A percentile compares a stretch with the other conserved stretches of the same genome.
Conservation (phyloP, 2,113 vertebrate genomes). For the Podiceps cristatus region DNA sequence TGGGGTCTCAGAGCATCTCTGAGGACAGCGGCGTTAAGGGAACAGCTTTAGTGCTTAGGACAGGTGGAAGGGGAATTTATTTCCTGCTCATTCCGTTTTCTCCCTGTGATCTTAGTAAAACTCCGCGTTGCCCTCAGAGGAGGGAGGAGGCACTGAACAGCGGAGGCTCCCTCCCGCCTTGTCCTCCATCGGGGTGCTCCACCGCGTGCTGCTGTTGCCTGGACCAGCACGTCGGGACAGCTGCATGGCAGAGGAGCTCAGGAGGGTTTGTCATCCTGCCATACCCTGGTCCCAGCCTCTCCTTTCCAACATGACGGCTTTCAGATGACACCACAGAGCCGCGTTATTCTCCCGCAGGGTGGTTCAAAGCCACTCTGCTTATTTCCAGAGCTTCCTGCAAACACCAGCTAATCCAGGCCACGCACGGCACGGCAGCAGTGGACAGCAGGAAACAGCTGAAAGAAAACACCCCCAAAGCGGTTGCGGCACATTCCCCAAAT, state of each 20-base stretch:
- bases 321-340: not conserved
- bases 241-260: not conserved
- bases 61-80: not conserved
- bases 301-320: not conserved
- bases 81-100: not conserved
- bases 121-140: not conserved
- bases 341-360: accelerated
- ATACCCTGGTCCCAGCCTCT: not conserved
- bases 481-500: constrained; percentile 3
- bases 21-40: not conserved
- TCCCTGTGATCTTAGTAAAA: not conserved
- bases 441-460: constrained; percentile 24
- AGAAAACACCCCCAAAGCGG: not conserved
- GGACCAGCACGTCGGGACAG: not conserved
- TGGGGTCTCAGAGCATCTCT: not conserved
- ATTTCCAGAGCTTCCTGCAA: not conserved
- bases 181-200: not conserved
- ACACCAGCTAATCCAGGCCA: not conserved
- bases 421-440: not conserved
- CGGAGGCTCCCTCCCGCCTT: not conserved
- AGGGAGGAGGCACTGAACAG: not conserved
- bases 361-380: not conserved
- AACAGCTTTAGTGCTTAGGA: not conserved
- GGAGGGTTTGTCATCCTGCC: not conserved
- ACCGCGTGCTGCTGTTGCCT: accelerated